Evolutionary conservation across 53 echinoderm and acorn worm species (phyloP), one percentile per base, ranked within the genome.

Genomic region (Patiria pectinifera): DNA sequence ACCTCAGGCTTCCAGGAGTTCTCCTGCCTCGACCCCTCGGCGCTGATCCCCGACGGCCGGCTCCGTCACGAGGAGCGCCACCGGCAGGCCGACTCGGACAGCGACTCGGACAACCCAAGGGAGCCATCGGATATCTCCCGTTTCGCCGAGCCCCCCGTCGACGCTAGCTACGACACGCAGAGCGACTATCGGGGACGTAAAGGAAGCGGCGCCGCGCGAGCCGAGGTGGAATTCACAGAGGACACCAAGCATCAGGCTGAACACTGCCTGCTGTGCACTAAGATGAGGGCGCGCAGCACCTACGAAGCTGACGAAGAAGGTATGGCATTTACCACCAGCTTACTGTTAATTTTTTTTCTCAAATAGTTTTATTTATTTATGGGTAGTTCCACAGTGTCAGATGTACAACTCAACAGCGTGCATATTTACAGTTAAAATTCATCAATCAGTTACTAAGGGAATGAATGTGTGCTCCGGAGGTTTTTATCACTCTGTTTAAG

Each of bases 251-350:
- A 97, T 72, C 91, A 80, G 59, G 84, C 91, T 21, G 96, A 97
- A 44, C 93, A 93, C 35, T 97, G 97, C 80, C 74, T 97, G 48
- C 78, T 92, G 43, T 97, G 97, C 77, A 96, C 95, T 22, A 97
- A 97, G 79, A 93, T 97, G 76, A 95, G 97, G 35, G 25, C 66
- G 18, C 90, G 80, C 69, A 90, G 63, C 48, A 81, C 26, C 5
- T 63, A 66, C 22, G 80, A 90, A 10, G n/a, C 46, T 0, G 90
- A 90, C 3, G 90, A 90, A 66, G 90, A 90, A 5, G 90, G 90
- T 90, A 90, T 23, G 6, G 4, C 53, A 5, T 53, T 53, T 53
- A 53, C 6, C 53, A 53, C 53, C 53, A 53, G 35, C 35, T 35
- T 35, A 35, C 35, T 35, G 35, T 35, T 35, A 35, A 35, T n/a